Percentiles rank a stretch among this genome's conserved stretches.
phyloP scores from a whole-genome alignment of 2,888 invertebrate genomes.

The Tortrix viridana region DNA sequence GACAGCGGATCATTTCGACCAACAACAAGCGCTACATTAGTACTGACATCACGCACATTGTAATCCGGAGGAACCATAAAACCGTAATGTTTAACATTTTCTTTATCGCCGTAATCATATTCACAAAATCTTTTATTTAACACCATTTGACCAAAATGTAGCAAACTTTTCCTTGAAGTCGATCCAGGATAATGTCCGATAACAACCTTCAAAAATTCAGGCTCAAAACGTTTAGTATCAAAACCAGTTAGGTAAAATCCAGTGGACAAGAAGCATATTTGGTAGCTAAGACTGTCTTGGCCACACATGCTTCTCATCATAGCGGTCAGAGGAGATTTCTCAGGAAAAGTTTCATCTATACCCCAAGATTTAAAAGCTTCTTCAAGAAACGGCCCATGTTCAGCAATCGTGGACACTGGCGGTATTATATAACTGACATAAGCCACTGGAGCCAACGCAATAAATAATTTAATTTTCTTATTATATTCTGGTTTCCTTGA shows the following conservation, averaged over 20 bases:
- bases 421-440: conserved; percentile 43
- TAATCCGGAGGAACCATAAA: conserved; percentile 52
- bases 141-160: conserved; percentile 54
- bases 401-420: conserved; percentile 18
- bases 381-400: conserved; percentile 24
- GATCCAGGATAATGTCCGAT: conserved; percentile 56
- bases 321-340: conserved; percentile 28
- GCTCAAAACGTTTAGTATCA: conserved; percentile 49
- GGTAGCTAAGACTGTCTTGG: conserved; percentile 25
- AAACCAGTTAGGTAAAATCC: conserved; percentile 17
- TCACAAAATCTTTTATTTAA: conserved; percentile 47
- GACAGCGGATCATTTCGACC: conserved; percentile 81
- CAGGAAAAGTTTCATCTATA: conserved; percentile 38
- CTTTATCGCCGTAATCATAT: conserved; percentile 54
- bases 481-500: conserved; percentile 39
- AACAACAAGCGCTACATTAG: conserved; percentile 63
- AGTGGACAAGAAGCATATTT: conserved; percentile 16
- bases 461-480: conserved; percentile 30
- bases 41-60: conserved; percentile 52
- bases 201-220: conserved; percentile 44
- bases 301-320: conserved; percentile 31
- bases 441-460: conserved; percentile 34
- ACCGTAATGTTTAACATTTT: conserved; percentile 51
- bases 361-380: conserved; percentile 15
- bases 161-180: conserved; percentile 53